Conservation (phyloP, 2,888 invertebrate genomes). For the Nasonovia ribisnigri region DNA sequence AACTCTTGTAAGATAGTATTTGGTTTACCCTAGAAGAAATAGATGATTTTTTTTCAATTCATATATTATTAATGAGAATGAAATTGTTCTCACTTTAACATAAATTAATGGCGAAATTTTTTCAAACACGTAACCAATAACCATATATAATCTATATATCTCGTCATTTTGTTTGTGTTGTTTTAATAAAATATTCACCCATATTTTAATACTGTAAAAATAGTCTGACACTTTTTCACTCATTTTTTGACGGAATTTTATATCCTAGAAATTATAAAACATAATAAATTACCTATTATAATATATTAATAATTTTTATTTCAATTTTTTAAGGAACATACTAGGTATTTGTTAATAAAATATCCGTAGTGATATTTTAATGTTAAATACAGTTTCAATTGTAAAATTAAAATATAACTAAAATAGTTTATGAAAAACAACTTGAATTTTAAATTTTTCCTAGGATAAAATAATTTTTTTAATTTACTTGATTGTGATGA, state of each 20-base stretch:
- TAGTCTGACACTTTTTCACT: constrained; percentile 68
- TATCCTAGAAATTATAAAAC: constrained; percentile 67
- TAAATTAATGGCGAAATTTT: constrained; percentile 69
- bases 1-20: constrained; percentile 73
- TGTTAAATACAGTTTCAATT: background rate
- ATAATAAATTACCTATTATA: background rate
- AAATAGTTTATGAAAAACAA: background rate
- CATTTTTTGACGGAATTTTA: constrained; percentile 67
- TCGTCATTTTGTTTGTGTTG: constrained; percentile 67
- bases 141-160: constrained; percentile 67
- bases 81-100: constrained; percentile 67
- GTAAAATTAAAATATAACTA: background rate
- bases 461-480: background rate
- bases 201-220: constrained; percentile 68
- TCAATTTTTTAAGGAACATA: background rate
- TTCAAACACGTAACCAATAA: constrained; percentile 68
- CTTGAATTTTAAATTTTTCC: background rate
- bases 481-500: constrained; percentile 53
- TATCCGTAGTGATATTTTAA: background rate
- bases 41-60: background rate
- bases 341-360: background rate
- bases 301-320: background rate
- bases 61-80: background rate
- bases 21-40: constrained; percentile 67
- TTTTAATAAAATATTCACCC: constrained; percentile 67